Evolutionary conservation across 2,888 invertebrate species (phyloP).

Genomic region (Patella depressa): DNA sequence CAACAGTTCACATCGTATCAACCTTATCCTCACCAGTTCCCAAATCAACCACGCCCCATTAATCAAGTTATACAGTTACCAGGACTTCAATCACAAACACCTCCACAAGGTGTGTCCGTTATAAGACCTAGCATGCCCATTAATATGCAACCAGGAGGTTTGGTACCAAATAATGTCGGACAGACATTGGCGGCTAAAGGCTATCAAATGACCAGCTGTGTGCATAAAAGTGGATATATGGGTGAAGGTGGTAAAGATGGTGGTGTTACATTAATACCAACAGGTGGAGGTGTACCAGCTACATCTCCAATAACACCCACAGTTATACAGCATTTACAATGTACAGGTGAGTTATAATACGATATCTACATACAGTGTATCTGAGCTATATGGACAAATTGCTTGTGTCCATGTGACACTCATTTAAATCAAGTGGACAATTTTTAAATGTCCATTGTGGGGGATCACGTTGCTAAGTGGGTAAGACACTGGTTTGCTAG

Average conservation of each 20-base stretch:
- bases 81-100: conserved; percentile 40
- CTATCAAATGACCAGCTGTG: conserved; percentile 22
- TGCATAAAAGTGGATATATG: conserved; percentile 21
- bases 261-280: conserved; percentile 10
- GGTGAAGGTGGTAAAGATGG: conserved; percentile 17
- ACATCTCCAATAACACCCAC: background rate
- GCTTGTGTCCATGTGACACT: too few relatives aligned
- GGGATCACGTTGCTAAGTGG: too few relatives aligned
- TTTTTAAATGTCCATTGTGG: too few relatives aligned
- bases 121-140: conserved; percentile 61
- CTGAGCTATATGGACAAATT: too few relatives aligned
- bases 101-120: conserved; percentile 48
- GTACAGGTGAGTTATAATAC: conserved; percentile 24
- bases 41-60: conserved; percentile 34
- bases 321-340: conserved; percentile 1
- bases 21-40: conserved; percentile 36
- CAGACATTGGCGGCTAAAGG: conserved; percentile 31
- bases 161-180: conserved; percentile 17
- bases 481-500: too few relatives aligned
- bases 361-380: too few relatives aligned
- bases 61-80: conserved; percentile 49
- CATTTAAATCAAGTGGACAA: too few relatives aligned
- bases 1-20: conserved; percentile 47
- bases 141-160: conserved; percentile 49
- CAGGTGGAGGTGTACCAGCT: background rate